Percentiles rank a stretch among this genome's conserved stretches.
phyloP scores from a whole-genome alignment of 2,888 invertebrate species.

The Amphipyra berbera region DNA sequence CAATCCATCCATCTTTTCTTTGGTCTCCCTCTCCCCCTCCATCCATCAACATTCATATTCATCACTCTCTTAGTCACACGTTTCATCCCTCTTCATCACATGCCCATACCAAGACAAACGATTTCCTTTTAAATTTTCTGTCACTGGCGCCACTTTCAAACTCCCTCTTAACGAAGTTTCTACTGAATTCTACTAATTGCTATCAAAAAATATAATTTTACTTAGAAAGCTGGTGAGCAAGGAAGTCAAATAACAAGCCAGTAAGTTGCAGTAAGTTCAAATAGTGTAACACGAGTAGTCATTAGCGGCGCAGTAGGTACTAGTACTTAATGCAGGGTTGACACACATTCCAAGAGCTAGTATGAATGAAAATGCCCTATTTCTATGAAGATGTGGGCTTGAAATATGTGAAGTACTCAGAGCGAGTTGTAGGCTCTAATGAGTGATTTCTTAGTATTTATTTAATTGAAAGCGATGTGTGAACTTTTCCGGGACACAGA shows the following conservation, averaged over 20 bases:
- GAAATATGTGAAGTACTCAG: constrained; percentile 5
- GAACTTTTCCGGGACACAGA: neutral
- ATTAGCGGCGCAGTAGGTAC: constrained; percentile 39
- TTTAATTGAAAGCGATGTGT: neutral
- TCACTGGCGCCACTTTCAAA: too few species aligned
- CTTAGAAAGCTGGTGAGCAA: constrained; percentile 12
- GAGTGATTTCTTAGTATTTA: constrained; percentile 2
- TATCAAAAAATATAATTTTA: constrained; percentile 18
- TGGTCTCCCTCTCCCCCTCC: too few species aligned
- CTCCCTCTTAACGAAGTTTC: too few species aligned
- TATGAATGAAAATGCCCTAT: constrained; percentile 36
- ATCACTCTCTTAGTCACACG: too few species aligned
- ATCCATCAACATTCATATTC: too few species aligned
- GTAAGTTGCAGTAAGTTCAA: constrained; percentile 34
- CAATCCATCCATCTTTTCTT: too few species aligned
- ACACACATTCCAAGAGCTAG: constrained; percentile 24
- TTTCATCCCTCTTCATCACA: too few species aligned
- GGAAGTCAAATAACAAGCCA: constrained; percentile 36
- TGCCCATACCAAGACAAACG: too few species aligned
- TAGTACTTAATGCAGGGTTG: constrained; percentile 14
- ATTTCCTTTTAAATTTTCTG: too few species aligned
- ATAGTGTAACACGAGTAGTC: constrained; percentile 36
- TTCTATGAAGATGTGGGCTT: constrained; percentile 13
- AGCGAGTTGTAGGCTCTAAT: neutral
- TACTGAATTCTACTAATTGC: constrained; percentile 33